These are phyloP conservation scores for Brachylomia viminalis DNA, from an alignment of 2,888 invertebrate species.

Conservation along the genomic window DNA sequence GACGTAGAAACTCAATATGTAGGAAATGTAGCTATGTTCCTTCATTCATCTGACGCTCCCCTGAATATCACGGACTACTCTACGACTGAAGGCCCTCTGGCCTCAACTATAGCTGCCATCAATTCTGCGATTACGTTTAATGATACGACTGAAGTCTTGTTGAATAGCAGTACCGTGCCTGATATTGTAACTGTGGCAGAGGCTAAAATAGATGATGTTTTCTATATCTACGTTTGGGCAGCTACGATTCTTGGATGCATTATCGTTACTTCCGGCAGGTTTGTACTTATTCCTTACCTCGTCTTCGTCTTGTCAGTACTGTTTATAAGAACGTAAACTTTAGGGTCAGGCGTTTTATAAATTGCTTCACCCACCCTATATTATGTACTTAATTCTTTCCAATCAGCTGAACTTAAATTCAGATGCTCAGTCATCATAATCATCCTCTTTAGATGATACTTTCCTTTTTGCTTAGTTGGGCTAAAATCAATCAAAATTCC, in stretches of 20 bases:
- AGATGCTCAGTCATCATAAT: not conserved
- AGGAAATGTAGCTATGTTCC: slow-evolving; percentile 25
- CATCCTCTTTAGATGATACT: not conserved
- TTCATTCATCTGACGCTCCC: not conserved
- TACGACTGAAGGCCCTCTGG: slow-evolving; percentile 23
- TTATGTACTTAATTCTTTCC: not conserved
- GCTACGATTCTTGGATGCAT: slow-evolving; percentile 90
- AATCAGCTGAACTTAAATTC: not conserved
- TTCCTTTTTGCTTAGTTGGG: not conserved
- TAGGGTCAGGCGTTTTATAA: not conserved
- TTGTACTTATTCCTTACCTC: slow-evolving; percentile 36
- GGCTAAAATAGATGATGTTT: slow-evolving; percentile 73
- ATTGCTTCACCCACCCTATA: not conserved
- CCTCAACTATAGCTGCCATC: slow-evolving; percentile 21
- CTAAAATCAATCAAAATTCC: not conserved
- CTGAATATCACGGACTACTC: slow-evolving; percentile 23
- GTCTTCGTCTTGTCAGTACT: not conserved
- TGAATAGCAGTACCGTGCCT: slow-evolving; percentile 20
- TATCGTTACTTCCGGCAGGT: slow-evolving; percentile 90
- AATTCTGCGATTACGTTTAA: slow-evolving; percentile 15
- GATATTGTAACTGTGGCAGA: slow-evolving; percentile 57
- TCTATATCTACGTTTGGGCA: slow-evolving; percentile 91
- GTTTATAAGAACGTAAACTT: not conserved
- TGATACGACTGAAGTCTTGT: slow-evolving; percentile 7
- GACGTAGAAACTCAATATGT: slow-evolving; percentile 75